Percentiles rank a stretch among this genome's conserved stretches.
These are phyloP conservation scores for Xyrichtys novacula DNA, from an alignment of 2,797 vertebrate species.

Conservation along the genomic window DNA sequence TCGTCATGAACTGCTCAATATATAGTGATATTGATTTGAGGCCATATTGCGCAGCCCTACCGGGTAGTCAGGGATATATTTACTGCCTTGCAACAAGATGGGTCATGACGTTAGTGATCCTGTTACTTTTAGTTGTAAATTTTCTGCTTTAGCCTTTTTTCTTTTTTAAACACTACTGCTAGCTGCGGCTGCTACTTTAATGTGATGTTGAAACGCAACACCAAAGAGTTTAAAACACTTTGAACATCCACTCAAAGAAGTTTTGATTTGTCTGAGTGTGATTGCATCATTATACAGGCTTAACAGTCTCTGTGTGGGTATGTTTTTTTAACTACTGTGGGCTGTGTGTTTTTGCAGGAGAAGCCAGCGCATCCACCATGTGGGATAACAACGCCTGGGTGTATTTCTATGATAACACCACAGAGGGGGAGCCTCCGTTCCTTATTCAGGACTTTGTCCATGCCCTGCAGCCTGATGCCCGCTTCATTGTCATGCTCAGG, in stretches of 20 bases:
- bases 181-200: no score
- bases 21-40: no score
- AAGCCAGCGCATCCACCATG: constrained; percentile 98
- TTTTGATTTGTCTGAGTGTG: constrained; percentile 13
- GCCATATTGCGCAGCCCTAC: no score
- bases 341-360: constrained; percentile 84
- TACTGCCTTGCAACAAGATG: no score
- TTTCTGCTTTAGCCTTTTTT: no score
- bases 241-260: background rate
- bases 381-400: constrained; percentile 98
- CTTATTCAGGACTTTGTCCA: constrained; percentile 97
- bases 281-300: background rate
- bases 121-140: no score
- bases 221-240: background rate
- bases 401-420: constrained; percentile 93
- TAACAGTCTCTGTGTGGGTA: background rate
- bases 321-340: constrained; percentile 22
- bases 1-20: no score
- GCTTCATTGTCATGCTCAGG: constrained; percentile 95
- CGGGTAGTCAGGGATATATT: no score
- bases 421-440: constrained; percentile 91
- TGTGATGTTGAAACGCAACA: background rate
- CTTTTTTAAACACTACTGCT: no score
- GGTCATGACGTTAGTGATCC: no score
- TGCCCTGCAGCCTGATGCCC: constrained; percentile 92